Conservation (phyloP, 2,888 invertebrate species). For the Cyaniris semiargus region DNA sequence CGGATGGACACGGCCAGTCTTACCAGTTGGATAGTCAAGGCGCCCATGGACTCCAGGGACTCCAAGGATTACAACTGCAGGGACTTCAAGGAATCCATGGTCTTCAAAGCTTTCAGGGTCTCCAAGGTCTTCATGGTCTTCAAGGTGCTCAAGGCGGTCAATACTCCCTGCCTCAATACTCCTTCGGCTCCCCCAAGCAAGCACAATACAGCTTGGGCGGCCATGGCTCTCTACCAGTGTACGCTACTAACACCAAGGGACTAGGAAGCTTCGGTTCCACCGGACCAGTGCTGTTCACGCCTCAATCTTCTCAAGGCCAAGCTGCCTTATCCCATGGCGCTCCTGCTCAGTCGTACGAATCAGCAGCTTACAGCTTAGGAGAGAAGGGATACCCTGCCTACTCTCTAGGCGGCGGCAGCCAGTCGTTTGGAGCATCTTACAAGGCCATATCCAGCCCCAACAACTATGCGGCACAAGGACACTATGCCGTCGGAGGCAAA, state of each 20-base stretch:
- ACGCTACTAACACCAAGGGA: conserved; percentile 69
- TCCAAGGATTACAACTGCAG: neutral
- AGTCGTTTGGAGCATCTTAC: conserved; percentile 53
- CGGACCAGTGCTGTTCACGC: conserved; percentile 69
- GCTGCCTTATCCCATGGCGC: conserved; percentile 51
- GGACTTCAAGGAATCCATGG: conserved; percentile 33
- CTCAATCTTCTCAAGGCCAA: conserved; percentile 54
- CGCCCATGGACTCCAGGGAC: conserved; percentile 40
- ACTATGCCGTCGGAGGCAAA: conserved; percentile 59
- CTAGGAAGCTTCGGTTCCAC: conserved; percentile 68
- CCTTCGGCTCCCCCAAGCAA: conserved; percentile 55
- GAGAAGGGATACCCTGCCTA: conserved; percentile 47
- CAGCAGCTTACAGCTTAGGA: conserved; percentile 52
- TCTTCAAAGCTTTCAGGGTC: conserved; percentile 30
- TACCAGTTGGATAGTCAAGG: conserved; percentile 57
- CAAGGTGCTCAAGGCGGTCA: conserved; percentile 56
- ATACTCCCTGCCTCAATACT: conserved; percentile 58
- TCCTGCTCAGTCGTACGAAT: conserved; percentile 43
- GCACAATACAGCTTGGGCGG: conserved; percentile 57
- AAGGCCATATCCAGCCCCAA: conserved; percentile 47
- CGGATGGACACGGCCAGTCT: conserved; percentile 53
- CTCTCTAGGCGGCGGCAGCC: conserved; percentile 49
- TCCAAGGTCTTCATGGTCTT: neutral
- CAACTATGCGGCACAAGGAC: conserved; percentile 42
- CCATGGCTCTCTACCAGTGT: conserved; percentile 57